Conservation (phyloP, 2,888 invertebrate species). For the Meiosimyza decipiens region DNA sequence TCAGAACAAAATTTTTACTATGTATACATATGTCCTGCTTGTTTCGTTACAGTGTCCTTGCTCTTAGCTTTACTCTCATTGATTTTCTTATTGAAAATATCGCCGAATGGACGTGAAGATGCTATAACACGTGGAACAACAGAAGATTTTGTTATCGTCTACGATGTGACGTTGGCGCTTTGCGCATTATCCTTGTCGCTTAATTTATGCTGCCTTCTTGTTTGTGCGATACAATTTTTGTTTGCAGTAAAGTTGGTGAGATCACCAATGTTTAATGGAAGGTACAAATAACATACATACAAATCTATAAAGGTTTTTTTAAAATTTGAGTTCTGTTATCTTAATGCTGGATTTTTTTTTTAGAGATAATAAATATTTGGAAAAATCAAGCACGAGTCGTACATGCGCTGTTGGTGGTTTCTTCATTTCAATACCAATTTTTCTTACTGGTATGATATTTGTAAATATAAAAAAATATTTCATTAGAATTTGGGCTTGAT, state of each 20-base stretch:
- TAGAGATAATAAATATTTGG: slow-evolving; percentile 92
- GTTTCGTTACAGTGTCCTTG: slow-evolving; percentile 73
- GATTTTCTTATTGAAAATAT: slow-evolving; percentile 86
- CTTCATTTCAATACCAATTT: slow-evolving; percentile 93
- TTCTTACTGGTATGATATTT: slow-evolving; percentile 80
- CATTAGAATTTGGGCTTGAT: too few relatives aligned
- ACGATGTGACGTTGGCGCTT: slow-evolving; percentile 91
- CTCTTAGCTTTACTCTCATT: slow-evolving; percentile 85
- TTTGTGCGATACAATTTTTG: slow-evolving; percentile 94
- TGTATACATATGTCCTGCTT: background rate
- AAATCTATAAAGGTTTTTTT: background rate
- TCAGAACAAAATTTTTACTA: too few relatives aligned
- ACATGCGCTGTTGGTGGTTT: slow-evolving; percentile 93
- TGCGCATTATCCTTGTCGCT: slow-evolving; percentile 89
- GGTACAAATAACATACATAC: slow-evolving; percentile 68
- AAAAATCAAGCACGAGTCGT: slow-evolving; percentile 89
- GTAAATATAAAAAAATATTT: background rate
- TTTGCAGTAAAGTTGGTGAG: slow-evolving; percentile 93
- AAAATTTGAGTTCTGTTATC: background rate
- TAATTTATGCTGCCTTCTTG: slow-evolving; percentile 90
- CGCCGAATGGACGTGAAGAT: slow-evolving; percentile 70
- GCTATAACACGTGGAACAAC: slow-evolving; percentile 69
- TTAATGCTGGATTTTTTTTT: slow-evolving; percentile 58
- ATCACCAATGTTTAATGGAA: slow-evolving; percentile 80
- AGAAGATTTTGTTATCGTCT: slow-evolving; percentile 88